Evolutionary conservation across 1,140 invertebrate species (phyloP).

Genomic region (Hetaerina americana): DNA sequence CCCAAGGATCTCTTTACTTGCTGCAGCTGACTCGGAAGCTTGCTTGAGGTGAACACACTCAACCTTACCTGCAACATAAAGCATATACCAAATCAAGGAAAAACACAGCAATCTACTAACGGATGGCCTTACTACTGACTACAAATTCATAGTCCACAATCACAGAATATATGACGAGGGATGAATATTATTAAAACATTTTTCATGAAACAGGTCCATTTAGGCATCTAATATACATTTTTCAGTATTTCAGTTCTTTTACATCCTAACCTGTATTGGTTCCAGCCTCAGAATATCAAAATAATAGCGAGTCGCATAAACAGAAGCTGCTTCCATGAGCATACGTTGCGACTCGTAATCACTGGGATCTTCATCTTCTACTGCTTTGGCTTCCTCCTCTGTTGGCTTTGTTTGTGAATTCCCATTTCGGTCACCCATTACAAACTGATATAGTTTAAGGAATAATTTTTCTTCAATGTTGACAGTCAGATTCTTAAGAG

Average conservation of each 20-base stretch:
- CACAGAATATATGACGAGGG: too few species aligned
- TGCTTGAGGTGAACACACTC: conserved; percentile 73
- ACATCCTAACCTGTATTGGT: conserved; percentile 44
- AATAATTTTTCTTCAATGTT: conserved; percentile 79
- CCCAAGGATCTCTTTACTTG: conserved; percentile 74
- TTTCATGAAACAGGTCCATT: too few species aligned
- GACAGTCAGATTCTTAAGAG: conserved; percentile 68
- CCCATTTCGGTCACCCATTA: conserved; percentile 34
- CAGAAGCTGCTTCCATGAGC: conserved; percentile 63
- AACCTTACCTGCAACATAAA: conserved; percentile 47
- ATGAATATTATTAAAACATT: too few species aligned
- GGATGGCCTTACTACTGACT: too few species aligned
- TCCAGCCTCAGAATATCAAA: conserved; percentile 75
- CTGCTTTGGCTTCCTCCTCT: conserved; percentile 24
- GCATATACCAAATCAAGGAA: conserved; percentile 5
- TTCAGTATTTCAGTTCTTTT: not conserved
- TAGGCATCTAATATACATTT: not conserved
- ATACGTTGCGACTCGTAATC: conserved; percentile 62
- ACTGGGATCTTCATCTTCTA: conserved; percentile 50
- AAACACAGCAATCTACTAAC: too few species aligned
- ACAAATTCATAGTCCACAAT: too few species aligned
- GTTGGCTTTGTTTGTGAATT: conserved; percentile 13
- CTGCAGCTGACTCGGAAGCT: conserved; percentile 58
- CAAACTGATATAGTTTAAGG: conserved; percentile 66
- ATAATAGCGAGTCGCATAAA: conserved; percentile 74